Evolutionary conservation across 2,888 invertebrate genomes (phyloP), one percentile per base, ranked within the genome.

Genomic region (Asteroscopus sphinx): DNA sequence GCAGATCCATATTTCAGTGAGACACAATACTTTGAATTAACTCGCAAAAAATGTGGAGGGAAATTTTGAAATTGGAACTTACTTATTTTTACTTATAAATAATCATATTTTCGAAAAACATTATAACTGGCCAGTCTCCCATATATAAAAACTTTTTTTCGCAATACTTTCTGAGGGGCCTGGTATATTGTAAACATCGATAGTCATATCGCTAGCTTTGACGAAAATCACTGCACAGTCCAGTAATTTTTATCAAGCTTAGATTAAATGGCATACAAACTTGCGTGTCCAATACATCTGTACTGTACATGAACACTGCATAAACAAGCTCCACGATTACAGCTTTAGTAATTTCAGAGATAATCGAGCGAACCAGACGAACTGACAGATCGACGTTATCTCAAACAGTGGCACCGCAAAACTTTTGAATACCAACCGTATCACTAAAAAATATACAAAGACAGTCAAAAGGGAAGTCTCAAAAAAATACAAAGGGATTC

Each of bases 401-500:
- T 60, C 39, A 17, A 49, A 17, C 41, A 37, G 46, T 41, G 40
- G 16, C 41, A 16, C 26, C 37, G 55, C 44, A 54, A 55, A 56
- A 66, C 61, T 64, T 55, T 57, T 62, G 52, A 68, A 54, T 56
- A 44, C n/a, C 16, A 37, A 41, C 61, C 32, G 46, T 26, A 52
- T 42, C 45, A 56, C 47, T 54, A 73, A 68, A 70, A 61, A 73
- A 64, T 48, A 67, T 44, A 75, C 63, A 71, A 62, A 68, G 66
- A 54, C 52, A 52, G 15, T 21, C 41, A 54, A 62, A 76, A 68
- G 57, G 62, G 57, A 64, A 69, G 59, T 66, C 67, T 47, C 16
- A 36, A 78, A 77, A 80, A 73, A 60, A 64, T 62, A 80, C 79
- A 83, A 82, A 81, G 75, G 71, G 72, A 49, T 74, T 76, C 73